These are phyloP conservation scores for Cylindroiulus punctatus DNA, from an alignment of 2,888 invertebrate species.

Conservation along the genomic window DNA sequence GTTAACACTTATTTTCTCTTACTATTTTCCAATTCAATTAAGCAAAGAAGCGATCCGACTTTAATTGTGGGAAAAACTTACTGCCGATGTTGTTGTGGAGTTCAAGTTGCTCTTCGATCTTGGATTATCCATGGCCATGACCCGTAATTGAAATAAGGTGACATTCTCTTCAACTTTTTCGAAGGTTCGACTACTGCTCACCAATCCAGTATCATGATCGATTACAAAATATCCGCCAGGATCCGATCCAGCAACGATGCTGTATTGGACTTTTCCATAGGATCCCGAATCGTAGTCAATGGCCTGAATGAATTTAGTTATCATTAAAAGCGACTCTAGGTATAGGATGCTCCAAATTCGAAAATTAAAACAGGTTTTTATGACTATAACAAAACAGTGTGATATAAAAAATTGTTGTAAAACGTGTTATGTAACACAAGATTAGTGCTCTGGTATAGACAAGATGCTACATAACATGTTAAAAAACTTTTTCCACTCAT, in stretches of 20 bases:
- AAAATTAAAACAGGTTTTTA: too few relatives aligned
- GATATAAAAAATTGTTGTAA: too few relatives aligned
- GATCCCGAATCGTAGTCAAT: constrained; percentile 86
- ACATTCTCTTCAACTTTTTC: constrained; percentile 73
- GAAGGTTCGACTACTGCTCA: constrained; percentile 79
- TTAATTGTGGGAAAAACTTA: neutral
- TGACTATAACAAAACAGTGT: too few relatives aligned
- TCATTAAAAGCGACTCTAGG: too few relatives aligned
- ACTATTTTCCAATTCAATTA: neutral
- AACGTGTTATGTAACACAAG: too few relatives aligned
- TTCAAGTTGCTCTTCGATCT: constrained; percentile 71
- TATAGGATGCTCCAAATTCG: too few relatives aligned
- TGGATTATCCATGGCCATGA: constrained; percentile 80
- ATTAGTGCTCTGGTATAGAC: too few relatives aligned
- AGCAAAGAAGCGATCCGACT: neutral
- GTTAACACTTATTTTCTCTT: neutral
- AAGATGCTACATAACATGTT: too few relatives aligned
- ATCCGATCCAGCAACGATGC: constrained; percentile 64
- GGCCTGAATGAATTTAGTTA: constrained; percentile 70
- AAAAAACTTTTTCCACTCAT: too few relatives aligned
- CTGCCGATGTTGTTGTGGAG: constrained; percentile 50
- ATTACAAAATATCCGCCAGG: constrained; percentile 76
- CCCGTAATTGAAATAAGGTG: constrained; percentile 79
- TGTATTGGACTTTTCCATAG: constrained; percentile 81
- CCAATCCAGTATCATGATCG: constrained; percentile 78